A percentile compares a stretch with the other conserved stretches of the same genome.
Evolutionary conservation across 2,888 invertebrate genomes (phyloP).

Genomic region (Amiota mariae): DNA sequence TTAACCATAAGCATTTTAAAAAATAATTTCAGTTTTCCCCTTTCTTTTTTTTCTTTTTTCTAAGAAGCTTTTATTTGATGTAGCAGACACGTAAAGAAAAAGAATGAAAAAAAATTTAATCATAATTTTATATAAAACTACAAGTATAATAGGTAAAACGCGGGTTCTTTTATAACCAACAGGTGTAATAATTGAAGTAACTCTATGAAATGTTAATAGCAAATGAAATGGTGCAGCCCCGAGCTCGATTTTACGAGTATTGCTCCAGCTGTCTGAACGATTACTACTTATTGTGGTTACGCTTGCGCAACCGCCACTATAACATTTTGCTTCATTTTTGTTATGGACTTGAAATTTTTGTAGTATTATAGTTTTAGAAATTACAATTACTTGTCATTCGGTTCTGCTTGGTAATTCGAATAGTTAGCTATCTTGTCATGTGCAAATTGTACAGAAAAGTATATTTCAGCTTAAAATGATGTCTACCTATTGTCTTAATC

Average conservation of each 20-base stretch:
- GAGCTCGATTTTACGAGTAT: constrained; percentile 26
- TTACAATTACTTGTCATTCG: too few species aligned
- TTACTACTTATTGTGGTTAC: constrained; percentile 37
- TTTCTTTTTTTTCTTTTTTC: not conserved
- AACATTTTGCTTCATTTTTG: constrained; percentile 24
- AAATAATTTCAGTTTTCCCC: constrained; percentile 39
- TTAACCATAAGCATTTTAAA: constrained; percentile 15
- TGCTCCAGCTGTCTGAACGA: constrained; percentile 31
- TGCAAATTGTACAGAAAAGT: too few species aligned
- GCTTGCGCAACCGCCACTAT: constrained; percentile 45
- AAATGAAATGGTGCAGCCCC: constrained; percentile 19
- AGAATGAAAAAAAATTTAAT: constrained; percentile 25
- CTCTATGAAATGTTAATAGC: constrained; percentile 65
- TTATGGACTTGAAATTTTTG: not conserved
- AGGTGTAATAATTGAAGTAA: constrained; percentile 73
- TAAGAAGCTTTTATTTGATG: not conserved
- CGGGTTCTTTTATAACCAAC: constrained; percentile 49
- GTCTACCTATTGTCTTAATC: too few species aligned
- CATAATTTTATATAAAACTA: constrained; percentile 11
- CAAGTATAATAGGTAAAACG: constrained; percentile 45
- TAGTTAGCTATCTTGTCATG: too few species aligned
- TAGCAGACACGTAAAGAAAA: constrained; percentile 23
- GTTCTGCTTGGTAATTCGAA: too few species aligned
- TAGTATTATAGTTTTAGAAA: not conserved
- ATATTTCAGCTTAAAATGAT: too few species aligned